Conservation (phyloP, 2,797 vertebrate species). For the Danionella dracula region DNA sequence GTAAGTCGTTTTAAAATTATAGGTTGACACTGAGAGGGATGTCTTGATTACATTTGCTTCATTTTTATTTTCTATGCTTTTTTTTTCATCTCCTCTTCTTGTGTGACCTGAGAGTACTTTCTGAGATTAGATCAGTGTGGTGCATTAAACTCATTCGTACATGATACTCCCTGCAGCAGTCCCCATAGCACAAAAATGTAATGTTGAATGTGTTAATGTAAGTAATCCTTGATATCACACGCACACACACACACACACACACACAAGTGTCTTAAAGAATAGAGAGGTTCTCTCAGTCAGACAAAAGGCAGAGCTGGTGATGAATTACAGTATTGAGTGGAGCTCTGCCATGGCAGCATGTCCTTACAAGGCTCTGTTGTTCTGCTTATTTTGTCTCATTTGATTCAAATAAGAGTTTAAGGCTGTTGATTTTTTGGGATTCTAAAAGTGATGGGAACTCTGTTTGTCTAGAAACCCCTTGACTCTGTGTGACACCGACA, state of each 20-base stretch:
- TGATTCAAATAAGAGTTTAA: no score
- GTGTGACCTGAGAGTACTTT: no score
- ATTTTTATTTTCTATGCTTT: not conserved
- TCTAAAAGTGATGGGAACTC: no score
- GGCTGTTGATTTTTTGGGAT: no score
- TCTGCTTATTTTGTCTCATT: no score
- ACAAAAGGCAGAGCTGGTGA: conserved; percentile 7
- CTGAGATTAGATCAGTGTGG: no score
- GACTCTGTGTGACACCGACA: not conserved
- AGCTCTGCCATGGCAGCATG: not conserved
- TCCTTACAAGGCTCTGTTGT: no score
- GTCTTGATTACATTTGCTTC: not conserved
- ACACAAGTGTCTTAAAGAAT: conserved; percentile 1
- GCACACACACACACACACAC: no score
- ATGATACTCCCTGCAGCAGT: not conserved
- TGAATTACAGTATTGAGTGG: not conserved
- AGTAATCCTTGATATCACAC: not conserved
- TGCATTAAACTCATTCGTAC: conserved; percentile 1
- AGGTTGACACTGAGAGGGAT: not conserved
- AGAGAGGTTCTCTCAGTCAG: conserved; percentile 2
- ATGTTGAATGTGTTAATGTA: no score
- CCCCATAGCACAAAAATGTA: not conserved
- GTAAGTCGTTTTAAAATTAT: not conserved
- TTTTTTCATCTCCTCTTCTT: no score
- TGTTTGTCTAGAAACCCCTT: no score